These are phyloP conservation scores for Drosophila equinoxialis DNA, from an alignment of 1,140 invertebrate genomes.

Conservation along the genomic window DNA sequence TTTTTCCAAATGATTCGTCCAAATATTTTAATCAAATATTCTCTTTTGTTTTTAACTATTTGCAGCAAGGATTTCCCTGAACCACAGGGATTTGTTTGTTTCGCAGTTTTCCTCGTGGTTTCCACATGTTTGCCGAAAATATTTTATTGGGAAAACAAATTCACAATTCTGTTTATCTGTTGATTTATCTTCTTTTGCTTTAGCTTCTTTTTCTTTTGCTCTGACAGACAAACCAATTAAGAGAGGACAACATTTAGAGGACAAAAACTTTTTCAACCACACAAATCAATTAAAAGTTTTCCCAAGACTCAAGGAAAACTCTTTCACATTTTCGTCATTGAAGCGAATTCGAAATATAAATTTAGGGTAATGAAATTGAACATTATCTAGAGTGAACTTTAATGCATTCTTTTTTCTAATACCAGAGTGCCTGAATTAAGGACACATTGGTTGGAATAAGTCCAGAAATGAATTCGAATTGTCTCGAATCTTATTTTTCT, in stretches of 20 bases:
- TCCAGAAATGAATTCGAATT: too few relatives aligned
- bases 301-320: constrained; percentile 1
- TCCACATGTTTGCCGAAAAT: constrained; percentile 17
- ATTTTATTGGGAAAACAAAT: constrained; percentile 34
- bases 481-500: too few relatives aligned
- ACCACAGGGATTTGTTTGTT: constrained; percentile 22
- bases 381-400: too few relatives aligned
- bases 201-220: constrained; percentile 6
- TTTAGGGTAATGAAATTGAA: constrained; percentile 5
- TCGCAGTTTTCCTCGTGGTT: constrained; percentile 26
- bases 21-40: constrained; percentile 29
- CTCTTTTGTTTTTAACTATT: constrained; percentile 13
- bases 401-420: too few relatives aligned
- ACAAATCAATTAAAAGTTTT: constrained; percentile 39
- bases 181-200: constrained; percentile 22
- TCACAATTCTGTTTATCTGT: constrained; percentile 43
- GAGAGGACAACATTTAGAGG: constrained; percentile 25
- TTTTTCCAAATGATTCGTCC: not conserved
- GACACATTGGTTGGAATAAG: too few relatives aligned
- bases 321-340: not conserved
- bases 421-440: too few relatives aligned
- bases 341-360: not conserved
- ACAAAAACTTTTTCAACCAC: constrained; percentile 23
- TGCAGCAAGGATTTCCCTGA: not conserved
- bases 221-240: constrained; percentile 48